Evolutionary conservation across 2,888 invertebrate species (phyloP), one percentile per base, ranked within the genome.

Genomic region (Epirrhoe alternata): DNA sequence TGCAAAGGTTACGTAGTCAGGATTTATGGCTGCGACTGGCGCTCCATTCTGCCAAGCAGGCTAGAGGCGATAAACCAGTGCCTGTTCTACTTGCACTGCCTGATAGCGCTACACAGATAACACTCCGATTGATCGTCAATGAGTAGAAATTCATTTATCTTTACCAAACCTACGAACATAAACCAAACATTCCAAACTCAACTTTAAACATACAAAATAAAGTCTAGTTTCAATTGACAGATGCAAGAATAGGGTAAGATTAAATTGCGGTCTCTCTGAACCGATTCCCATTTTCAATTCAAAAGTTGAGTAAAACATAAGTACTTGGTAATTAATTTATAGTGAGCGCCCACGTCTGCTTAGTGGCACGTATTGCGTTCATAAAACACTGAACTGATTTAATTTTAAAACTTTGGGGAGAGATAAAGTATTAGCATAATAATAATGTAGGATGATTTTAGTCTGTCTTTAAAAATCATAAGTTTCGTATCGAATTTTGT

Each of bases 121-220:
- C 87, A 79, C 71, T 76, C 78, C 89, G 89, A 92, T 90, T 92
- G 91, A 92, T 92, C 90, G 89, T 80, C 90, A 90, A 91, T 90
- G 89, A 91, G 85, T 86, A 85, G 87, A 86, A 89, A 91, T 91
- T 91, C 90, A 92, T 92, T 91, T 91, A 90, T 91, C 89, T 90
- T 83, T 81, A 81, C 82, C 82, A 82, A 82, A 80, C 78, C 81
- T 75, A 72, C 76, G 71, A 69, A 45, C 62, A 66, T 62, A 54
- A 35, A 17, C 30, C 1, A 42, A 8, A 17, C 70, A 73, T 45
- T 35, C 52, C 4, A 77, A 77, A 75, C 70, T 62, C 17, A 57
- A 74, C 80, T 67, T 64, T 83, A 74, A 5, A 10, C 10, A 10
- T 0, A 14, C 68, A 61, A 0, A 0, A 12, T 49, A 68, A 49